Conservation (phyloP, 2,797 vertebrate species). For the Eulemur coronatus region DNA sequence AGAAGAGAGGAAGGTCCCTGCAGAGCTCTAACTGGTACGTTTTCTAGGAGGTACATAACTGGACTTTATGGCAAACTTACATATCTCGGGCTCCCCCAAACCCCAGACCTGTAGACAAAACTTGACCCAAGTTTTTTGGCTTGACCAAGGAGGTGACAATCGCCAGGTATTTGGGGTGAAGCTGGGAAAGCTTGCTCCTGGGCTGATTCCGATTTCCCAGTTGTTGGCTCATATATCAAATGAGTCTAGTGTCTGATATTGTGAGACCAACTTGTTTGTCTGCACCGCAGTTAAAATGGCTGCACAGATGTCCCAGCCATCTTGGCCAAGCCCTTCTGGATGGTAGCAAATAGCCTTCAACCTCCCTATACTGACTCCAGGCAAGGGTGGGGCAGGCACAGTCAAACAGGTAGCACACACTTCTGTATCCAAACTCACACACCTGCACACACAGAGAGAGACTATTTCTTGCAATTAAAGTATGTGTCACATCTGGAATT, state of each 20-base stretch:
- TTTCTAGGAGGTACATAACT: neutral
- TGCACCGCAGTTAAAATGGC: neutral
- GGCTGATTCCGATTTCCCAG: neutral
- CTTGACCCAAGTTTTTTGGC: neutral
- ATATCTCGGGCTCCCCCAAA: neutral
- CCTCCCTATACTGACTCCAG: neutral
- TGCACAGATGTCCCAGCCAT: neutral
- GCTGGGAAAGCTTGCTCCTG: neutral
- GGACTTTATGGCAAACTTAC: neutral
- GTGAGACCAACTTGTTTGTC: neutral
- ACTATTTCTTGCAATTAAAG: neutral
- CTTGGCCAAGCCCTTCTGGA: neutral
- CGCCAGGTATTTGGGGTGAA: neutral
- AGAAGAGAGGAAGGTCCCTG: neutral
- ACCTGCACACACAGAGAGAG: neutral
- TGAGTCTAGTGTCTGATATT: neutral
- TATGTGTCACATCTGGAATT: neutral
- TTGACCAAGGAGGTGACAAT: neutral
- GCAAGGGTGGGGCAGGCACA: neutral
- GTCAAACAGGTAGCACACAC: neutral
- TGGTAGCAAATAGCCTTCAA: neutral
- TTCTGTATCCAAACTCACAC: neutral
- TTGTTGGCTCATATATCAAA: neutral
- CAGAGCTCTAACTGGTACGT: neutral
- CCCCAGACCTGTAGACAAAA: neutral